phyloP scores from a whole-genome alignment of 2,888 invertebrate species.

The Drosophila recens region DNA sequence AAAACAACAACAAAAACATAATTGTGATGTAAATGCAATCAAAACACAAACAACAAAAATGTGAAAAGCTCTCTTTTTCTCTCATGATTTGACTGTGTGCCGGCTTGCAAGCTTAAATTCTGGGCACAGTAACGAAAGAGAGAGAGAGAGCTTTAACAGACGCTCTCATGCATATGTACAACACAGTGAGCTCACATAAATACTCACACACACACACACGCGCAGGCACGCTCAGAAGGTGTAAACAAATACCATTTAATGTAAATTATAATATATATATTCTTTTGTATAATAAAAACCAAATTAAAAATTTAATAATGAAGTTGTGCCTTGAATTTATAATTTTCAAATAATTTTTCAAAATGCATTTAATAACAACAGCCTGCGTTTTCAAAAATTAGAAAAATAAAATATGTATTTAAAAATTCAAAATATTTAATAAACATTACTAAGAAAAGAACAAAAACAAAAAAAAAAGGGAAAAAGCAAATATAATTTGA shows the following conservation, averaged over 20 bases:
- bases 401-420: no score
- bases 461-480: no score
- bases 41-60: slow-evolving; percentile 3
- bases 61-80: not conserved
- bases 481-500: no score
- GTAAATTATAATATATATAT: slow-evolving; percentile 9
- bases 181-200: no score
- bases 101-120: slow-evolving; percentile 8
- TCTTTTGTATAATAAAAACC: slow-evolving; percentile 4
- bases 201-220: slow-evolving; percentile 1
- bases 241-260: slow-evolving; percentile 2
- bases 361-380: no score
- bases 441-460: no score
- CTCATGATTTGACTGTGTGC: not conserved
- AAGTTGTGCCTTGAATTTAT: not conserved
- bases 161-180: not conserved
- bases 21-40: no score
- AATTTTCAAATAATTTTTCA: not conserved
- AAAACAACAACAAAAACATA: no score
- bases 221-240: not conserved
- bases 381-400: no score
- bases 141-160: not conserved
- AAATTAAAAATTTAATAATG: not conserved
- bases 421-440: no score
- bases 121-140: not conserved